Conservation (phyloP, 2,888 invertebrate species). For the Ormyrus pomaceus region DNA sequence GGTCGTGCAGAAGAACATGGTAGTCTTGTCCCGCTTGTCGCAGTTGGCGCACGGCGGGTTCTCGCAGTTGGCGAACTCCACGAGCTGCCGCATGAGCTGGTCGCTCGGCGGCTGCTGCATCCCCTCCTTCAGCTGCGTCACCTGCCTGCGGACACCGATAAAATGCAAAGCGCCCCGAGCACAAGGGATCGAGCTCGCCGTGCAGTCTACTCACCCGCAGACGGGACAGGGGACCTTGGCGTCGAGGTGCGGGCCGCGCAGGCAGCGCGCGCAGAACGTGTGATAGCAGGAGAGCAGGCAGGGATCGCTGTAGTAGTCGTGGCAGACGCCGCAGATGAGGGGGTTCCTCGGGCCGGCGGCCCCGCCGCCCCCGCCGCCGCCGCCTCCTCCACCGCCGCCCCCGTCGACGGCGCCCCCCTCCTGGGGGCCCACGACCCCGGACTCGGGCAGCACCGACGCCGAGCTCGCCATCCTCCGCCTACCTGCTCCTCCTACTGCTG, state of each 20-base stretch:
- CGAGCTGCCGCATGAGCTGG: constrained; percentile 82
- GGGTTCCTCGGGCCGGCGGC: constrained; percentile 77
- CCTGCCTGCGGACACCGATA: constrained; percentile 75
- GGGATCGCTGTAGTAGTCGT: constrained; percentile 83
- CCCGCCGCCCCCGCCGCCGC: constrained; percentile 61
- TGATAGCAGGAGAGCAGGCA: constrained; percentile 83
- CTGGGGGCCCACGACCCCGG: constrained; percentile 62
- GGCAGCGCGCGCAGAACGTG: constrained; percentile 83
- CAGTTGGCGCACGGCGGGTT: constrained; percentile 87
- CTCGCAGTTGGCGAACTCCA: constrained; percentile 83
- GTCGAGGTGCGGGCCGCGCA: constrained; percentile 80
- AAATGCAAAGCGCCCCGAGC: constrained; percentile 49
- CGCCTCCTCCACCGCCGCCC: constrained; percentile 64
- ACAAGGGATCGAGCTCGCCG: constrained; percentile 18
- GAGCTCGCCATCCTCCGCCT: constrained; percentile 65
- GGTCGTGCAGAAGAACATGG: constrained; percentile 88
- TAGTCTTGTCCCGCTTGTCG: constrained; percentile 82
- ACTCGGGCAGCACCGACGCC: no score
- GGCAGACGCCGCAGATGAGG: constrained; percentile 82
- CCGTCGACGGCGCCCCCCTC: constrained; percentile 62
- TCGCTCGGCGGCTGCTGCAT: constrained; percentile 80
- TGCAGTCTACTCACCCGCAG: constrained; percentile 78
- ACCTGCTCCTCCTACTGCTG: no score
- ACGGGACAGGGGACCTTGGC: constrained; percentile 81
- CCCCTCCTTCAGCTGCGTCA: constrained; percentile 81